Evolutionary conservation across 2,113 vertebrate genomes (phyloP), one percentile per base, ranked within the genome.

Genomic region (Oreochromis aureus): DNA sequence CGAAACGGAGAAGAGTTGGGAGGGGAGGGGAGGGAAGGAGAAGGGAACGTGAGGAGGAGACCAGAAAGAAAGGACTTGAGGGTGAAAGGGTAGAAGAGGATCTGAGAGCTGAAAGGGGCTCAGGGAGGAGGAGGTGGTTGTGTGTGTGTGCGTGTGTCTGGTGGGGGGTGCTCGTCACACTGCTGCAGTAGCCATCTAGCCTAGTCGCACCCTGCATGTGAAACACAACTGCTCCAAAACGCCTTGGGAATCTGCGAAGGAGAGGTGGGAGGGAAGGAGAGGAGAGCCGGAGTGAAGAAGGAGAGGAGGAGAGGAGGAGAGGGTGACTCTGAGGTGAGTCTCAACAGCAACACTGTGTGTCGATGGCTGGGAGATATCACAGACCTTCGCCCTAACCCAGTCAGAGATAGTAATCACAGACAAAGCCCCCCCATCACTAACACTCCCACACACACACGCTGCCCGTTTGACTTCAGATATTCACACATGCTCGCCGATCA

Each of bases 311-410:
- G 84, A 88, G 90, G 91, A 86, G 89, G 89, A 89, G 86, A 90
- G 94, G 94, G 86, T 88, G 90, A 94, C 85, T 84, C 87, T 24
- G 89, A 92, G 94, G 95, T 94, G 93, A 96, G 89, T 87, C 89
- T 93, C 87, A 86, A 95, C 92, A 95, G 91, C 93, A 91, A 85
- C 90, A n/a, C 86, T 13, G 24, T 81, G 86, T 94, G 94, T 95
- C 91, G 93, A 95, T 96, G 93, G 93, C 90, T 82, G 89, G 32
- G 80, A 93, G 94, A 96, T 96, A 95, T 92, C 92, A 86, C 89
- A 90, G 91, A 94, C 95, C 94, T 95, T 91, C 89, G 92, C 92
- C 95, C 95, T 92, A 85, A 87, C 85, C 89, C 63, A 93, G 93
- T 91, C 91, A 92, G 61, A 71, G 93, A 94, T 95, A 88, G 92